Base-by-base conservation (phyloP, 1,140 invertebrate genomes). In the Bombus pyrosoma region DNA sequence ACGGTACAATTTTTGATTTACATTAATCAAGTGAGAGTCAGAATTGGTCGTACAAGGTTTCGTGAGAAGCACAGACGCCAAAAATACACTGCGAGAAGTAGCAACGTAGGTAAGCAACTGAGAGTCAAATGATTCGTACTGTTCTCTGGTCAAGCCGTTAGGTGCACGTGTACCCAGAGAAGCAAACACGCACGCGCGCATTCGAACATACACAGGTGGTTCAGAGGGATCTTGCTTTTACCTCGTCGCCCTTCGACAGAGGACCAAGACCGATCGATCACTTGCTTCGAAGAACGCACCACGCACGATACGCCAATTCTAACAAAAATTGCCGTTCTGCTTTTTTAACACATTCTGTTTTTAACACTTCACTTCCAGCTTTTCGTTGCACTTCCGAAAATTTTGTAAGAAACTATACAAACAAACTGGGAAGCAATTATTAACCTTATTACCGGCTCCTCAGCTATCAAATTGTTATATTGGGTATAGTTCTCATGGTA, bases 1-100 rank as follows among this genome's bases (percentile, higher is more conserved):
- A 34, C 28, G 41, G 3, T 8, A 53, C 9, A 18, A 83, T 64
- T 47, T 68, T 81, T 47, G 39, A 80, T 87, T 71, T 81, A 86
- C 81, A 86, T 85, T 89, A 85, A 89, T 89, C 86, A 85, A 91
- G 83, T 87, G 69, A 90, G 90, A 91, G 79, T 82, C 78, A 69
- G 83, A 75, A 80, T 86, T 57, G 59, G 4, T n/a, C 9, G 37
- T 66, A 57, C 43, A 88, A 85, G 76, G 88, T 59, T 68, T 82
- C 69, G n/a, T 37, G 64, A 78, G 74, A 78, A 43, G 32, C 68
- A 28, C 75, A 22, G 59, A 69, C 25, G 78, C 84, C 81, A 81
- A 89, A 89, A 89, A 89, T 89, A 86, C 18, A 85, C 59, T 47
- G 22, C 28, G 47, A 59, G 74, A 78, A 83, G 13, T 32, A 32